These are phyloP conservation scores for Gortyna flavago DNA, from an alignment of 2,888 invertebrate species.

Conservation along the genomic window DNA sequence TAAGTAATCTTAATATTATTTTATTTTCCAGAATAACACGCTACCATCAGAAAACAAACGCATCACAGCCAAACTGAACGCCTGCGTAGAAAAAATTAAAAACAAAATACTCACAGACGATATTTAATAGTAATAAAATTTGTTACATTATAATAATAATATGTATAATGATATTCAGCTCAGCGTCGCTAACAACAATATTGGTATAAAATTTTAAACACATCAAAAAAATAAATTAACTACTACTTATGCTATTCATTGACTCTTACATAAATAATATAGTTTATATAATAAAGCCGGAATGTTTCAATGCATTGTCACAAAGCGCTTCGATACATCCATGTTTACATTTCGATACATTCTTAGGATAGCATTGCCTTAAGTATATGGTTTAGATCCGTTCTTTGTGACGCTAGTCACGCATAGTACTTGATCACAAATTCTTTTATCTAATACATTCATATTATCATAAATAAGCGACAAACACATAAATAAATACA, in stretches of 20 bases:
- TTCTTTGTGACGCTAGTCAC: constrained; percentile 11
- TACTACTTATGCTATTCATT: constrained; percentile 67
- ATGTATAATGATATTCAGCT: constrained; percentile 72
- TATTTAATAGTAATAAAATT: constrained; percentile 82
- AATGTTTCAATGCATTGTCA: constrained; percentile 62
- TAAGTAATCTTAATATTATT: no score
- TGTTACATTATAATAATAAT: constrained; percentile 70
- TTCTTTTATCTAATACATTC: constrained; percentile 44
- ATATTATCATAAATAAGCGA: constrained; percentile 11
- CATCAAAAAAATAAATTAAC: constrained; percentile 74
- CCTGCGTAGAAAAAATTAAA: constrained; percentile 78
- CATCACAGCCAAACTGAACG: constrained; percentile 78
- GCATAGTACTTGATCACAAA: constrained; percentile 38
- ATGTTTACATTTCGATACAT: constrained; percentile 48
- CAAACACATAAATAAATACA: constrained; percentile 7
- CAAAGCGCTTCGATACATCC: constrained; percentile 50
- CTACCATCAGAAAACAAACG: constrained; percentile 79
- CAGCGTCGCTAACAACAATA: constrained; percentile 76
- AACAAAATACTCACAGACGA: constrained; percentile 79
- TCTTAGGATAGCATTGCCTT: constrained; percentile 32
- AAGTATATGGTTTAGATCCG: constrained; percentile 33
- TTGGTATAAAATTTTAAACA: constrained; percentile 78
- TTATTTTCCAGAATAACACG: constrained; percentile 77
- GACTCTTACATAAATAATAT: constrained; percentile 55
- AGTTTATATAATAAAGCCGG: constrained; percentile 61